Base-by-base conservation (phyloP, 2,888 invertebrate genomes). In the Melinaea menophilus region DNA sequence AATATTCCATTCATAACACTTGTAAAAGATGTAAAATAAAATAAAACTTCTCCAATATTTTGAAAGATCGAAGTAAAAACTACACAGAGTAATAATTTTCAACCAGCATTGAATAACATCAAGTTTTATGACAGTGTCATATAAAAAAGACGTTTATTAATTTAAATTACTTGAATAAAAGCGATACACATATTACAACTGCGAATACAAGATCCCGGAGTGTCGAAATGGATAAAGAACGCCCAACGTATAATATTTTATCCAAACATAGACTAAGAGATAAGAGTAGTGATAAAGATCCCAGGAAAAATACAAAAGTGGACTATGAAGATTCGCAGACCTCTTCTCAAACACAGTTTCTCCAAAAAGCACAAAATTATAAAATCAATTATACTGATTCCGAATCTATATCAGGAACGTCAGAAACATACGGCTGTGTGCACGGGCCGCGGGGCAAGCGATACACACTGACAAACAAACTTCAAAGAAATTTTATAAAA, bases 301-400 rank as follows among this genome's bases (percentile, higher is more conserved):
- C 63, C 41, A 51, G 51, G 3, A 77, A 72, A 46, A 79, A 76
- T 58, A 68, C 70, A 1, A 75, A 67, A 59, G 75, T 69, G 4
- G 71, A 78, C 55, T 79, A 79, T 59, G 62, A 71, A 2, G 61
- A 71, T 0, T 75, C 82, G 0, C 60, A 59, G 11, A 77, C 75
- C 59, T 75, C 81, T 3, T 80, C 85, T 0, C 81, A 85, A 35
- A 86, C 90, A 0, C 79, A 85, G 37, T 86, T 78, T 62, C 82
- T 73, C 47, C 78, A 71, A 60, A 75, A 73, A 58, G 64, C 73
- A 2, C 73, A 69, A 58, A 22, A 69, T 73, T 61, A 69, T 75
- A 1, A 71, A 71, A 0, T 63, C 67, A 1, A 78, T 63, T 67
- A 75, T 11, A 79, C 78, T 0, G 35, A 75, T 37, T 72, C 81